Evolutionary conservation across 2,797 vertebrate genomes (phyloP).

Genomic region (Pantherophis alleghaniensis): DNA sequence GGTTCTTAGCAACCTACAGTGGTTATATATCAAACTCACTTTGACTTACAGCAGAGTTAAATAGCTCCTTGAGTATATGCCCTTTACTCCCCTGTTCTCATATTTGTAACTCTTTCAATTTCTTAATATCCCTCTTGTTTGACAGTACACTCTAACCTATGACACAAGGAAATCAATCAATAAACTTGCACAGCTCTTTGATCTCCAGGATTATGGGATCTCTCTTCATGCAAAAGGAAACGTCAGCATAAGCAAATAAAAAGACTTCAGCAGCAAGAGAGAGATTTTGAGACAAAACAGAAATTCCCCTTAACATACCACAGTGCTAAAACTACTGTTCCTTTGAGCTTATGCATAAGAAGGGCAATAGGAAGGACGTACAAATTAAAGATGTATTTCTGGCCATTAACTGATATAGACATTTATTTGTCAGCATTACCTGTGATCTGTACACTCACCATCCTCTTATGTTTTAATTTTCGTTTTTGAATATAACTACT

Average conservation of each 20-base stretch:
- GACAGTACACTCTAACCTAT: constrained; percentile 48
- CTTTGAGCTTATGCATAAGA: constrained; percentile 12
- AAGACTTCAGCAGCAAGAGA: constrained; percentile 31
- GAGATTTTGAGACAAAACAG: constrained; percentile 27
- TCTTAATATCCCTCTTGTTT: constrained; percentile 53
- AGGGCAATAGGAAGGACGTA: background rate
- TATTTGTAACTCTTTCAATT: constrained; percentile 57
- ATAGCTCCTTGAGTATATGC: constrained; percentile 18
- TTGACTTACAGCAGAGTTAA: constrained; percentile 17
- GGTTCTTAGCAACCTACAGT: constrained; percentile 4
- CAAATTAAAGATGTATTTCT: background rate
- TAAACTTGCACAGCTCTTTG: constrained; percentile 46
- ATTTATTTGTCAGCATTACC: background rate
- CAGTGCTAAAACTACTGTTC: constrained; percentile 16
- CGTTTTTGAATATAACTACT: background rate
- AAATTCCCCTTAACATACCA: constrained; percentile 43
- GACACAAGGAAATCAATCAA: constrained; percentile 53
- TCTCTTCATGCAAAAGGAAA: constrained; percentile 56
- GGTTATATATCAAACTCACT: background rate
- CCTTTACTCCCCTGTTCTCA: constrained; percentile 47
- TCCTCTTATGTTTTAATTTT: background rate
- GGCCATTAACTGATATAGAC: background rate
- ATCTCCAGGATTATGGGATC: constrained; percentile 56
- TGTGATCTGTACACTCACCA: background rate
- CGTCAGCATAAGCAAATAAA: constrained; percentile 56